Evolutionary conservation across 2,888 invertebrate species (phyloP).

Genomic region (Pogonocherus hispidulus): DNA sequence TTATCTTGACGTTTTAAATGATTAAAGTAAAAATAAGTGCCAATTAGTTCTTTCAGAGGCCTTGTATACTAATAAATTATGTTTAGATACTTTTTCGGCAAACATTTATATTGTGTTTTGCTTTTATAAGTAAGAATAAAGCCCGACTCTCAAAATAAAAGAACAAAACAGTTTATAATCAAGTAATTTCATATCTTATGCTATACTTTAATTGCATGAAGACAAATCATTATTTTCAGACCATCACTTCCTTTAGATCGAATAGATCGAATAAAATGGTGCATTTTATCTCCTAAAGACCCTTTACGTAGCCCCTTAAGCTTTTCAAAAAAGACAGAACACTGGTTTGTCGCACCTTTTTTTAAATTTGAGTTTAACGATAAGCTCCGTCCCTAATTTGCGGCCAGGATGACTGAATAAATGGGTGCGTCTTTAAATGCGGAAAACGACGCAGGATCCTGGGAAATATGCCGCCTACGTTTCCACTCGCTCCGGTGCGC

Average conservation of each 20-base stretch:
- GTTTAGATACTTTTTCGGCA: no score
- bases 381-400: conserved; percentile 37
- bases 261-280: neutral
- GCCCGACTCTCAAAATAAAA: no score
- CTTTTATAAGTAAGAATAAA: no score
- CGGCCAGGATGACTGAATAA: conserved; percentile 35
- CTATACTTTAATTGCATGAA: no score
- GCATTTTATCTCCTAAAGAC: neutral
- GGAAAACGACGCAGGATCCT: conserved; percentile 16
- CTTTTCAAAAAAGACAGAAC: neutral
- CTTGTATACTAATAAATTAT: no score
- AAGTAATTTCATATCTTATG: no score
- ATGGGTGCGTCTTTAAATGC: conserved; percentile 38
- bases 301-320: neutral
- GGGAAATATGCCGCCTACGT: conserved; percentile 8
- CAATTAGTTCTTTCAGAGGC: no score
- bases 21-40: no score
- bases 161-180: no score
- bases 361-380: conserved; percentile 27
- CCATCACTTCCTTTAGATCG: neutral
- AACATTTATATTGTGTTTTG: no score
- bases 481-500: conserved; percentile 20
- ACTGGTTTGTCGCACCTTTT: conserved; percentile 14
- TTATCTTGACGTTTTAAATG: no score
- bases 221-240: no score